phyloP scores from a whole-genome alignment of 2,797 vertebrate genomes.

The Odontamblyopus rebecca region DNA sequence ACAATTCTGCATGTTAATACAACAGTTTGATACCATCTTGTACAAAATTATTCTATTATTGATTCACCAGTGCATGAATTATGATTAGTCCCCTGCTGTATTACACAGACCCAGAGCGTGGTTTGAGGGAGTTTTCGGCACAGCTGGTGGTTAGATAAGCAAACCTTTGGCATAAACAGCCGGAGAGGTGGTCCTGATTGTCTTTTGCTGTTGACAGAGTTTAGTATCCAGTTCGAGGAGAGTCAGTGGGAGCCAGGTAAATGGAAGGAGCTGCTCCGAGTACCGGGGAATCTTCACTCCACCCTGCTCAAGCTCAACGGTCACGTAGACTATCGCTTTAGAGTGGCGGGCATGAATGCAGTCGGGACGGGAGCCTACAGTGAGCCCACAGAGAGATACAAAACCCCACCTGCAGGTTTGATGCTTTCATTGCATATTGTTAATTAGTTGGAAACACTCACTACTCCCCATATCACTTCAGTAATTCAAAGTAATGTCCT shows the following conservation, averaged over 20 bases:
- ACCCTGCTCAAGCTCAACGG: conserved; percentile 80
- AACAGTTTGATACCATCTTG: conserved; percentile 44
- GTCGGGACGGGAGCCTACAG: conserved; percentile 86
- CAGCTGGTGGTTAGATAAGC: conserved; percentile 60
- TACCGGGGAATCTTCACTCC: conserved; percentile 77
- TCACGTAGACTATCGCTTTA: conserved; percentile 86
- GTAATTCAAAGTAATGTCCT: neutral
- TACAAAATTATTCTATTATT: conserved; percentile 49
- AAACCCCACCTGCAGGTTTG: conserved; percentile 86
- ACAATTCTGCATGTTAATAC: conserved; percentile 28
- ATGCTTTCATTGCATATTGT: neutral
- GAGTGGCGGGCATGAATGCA: conserved; percentile 81
- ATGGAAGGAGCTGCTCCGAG: conserved; percentile 84
- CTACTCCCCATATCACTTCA: neutral
- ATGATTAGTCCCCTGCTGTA: conserved; percentile 39
- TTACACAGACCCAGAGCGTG: conserved; percentile 35
- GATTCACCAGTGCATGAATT: conserved; percentile 49
- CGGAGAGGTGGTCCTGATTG: conserved; percentile 36
- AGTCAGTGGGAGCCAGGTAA: conserved; percentile 82
- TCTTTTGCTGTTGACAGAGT: conserved; percentile 78
- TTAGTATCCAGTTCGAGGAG: conserved; percentile 90
- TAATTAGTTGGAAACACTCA: neutral
- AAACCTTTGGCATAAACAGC: conserved; percentile 36
- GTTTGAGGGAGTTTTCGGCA: conserved; percentile 42
- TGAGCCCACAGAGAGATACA: conserved; percentile 79